Evolutionary conservation across 2,113 vertebrate genomes (phyloP), one percentile per base, ranked within the genome.

Genomic region (Craseonycteris thonglongyai): DNA sequence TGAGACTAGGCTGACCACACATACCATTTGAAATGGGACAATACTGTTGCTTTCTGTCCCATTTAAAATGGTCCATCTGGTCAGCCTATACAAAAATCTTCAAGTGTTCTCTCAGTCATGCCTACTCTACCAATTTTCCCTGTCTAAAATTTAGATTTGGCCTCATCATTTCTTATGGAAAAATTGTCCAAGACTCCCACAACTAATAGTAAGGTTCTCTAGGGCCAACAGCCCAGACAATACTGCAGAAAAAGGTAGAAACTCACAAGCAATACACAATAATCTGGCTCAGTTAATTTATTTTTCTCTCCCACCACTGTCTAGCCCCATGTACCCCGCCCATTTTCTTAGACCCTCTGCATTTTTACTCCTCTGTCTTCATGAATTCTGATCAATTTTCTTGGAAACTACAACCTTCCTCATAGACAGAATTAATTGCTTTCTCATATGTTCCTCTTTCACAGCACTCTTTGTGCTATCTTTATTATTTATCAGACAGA

Each of bases 371-470:
- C 28, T 58, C 40, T 74, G 3, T 42, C 40, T 94, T 94, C 14
- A 72, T 65, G 42, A 35, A 91, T 56, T 86, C 74, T 47, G 26
- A 88, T 56, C 81, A 42, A 59, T 66, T 81, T 76, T 90, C 49
- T 47, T 91, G 22, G 33, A 82, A 94, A 88, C 76, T 75, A 71
- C 75, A 91, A 66, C 66, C 38, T 75, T 84, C 51, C 26, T 66
- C 78, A 82, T 47, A 88, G 47, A 71, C 72, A 89, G 38, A 83
- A 89, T 83, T 93, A 65, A 93, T 86, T 95, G 16, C 49, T 95
- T 89, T 91, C 38, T 83, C 49, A 74, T n/a, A 79, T 16, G 40
- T 58, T 47, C 47, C 26, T 78, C 40, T 84, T 42, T 95, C 42
- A 54, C 2, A 51, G 42, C 3, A 51, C 6, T 71, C 18, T 86